A percentile compares a stretch with the other conserved stretches of the same genome.
These are phyloP conservation scores for Bombus polaris DNA, from an alignment of 1,140 invertebrate species.

Conservation along the genomic window DNA sequence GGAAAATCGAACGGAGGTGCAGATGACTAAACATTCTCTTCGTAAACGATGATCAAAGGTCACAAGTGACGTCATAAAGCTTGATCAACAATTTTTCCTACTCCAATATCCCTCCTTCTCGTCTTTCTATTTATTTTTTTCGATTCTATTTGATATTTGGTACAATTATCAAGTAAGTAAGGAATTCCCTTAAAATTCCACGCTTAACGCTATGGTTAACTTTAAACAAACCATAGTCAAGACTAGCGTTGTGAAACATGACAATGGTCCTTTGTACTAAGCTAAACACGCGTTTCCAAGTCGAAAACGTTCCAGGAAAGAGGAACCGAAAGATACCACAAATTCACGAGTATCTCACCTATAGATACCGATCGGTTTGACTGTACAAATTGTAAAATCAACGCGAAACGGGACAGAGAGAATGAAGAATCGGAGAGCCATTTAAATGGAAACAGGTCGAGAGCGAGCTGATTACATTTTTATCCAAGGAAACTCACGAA, in stretches of 20 bases:
- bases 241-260: neutral
- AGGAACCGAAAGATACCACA: neutral
- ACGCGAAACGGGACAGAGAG: too few relatives aligned
- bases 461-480: neutral
- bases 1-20: too few relatives aligned
- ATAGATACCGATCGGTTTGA: too few relatives aligned
- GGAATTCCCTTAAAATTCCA: neutral
- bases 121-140: neutral
- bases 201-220: neutral
- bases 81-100: neutral
- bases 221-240: neutral
- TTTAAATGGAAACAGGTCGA: neutral
- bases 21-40: too few relatives aligned
- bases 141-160: neutral
- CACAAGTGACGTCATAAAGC: neutral
- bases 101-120: neutral
- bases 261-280: too few relatives aligned
- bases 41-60: too few relatives aligned
- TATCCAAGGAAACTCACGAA: neutral
- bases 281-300: neutral
- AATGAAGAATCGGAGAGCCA: accelerated
- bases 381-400: too few relatives aligned
- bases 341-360: neutral
- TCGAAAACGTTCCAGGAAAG: neutral
- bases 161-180: neutral